Evolutionary conservation across 2,888 invertebrate species (phyloP).

Genomic region (Lymantria dispar): DNA sequence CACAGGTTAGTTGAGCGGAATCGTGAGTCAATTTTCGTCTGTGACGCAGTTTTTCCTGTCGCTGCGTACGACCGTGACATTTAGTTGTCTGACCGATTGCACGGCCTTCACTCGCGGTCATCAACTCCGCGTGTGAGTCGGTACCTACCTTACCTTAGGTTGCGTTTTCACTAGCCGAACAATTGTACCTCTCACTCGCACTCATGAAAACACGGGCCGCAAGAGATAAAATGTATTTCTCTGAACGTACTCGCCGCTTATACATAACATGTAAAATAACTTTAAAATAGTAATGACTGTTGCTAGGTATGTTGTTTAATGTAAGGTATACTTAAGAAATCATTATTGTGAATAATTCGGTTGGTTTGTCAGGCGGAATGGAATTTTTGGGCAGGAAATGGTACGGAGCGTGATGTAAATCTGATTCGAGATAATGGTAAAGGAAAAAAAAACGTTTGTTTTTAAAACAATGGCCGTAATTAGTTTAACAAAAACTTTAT

Average conservation of each 20-base stretch:
- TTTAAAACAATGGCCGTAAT: conserved; percentile 40
- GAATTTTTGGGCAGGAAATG: conserved; percentile 49
- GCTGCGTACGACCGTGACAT: conserved; percentile 75
- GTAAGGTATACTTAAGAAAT: conserved; percentile 39
- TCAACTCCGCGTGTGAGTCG: conserved; percentile 68
- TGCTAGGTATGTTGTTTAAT: conserved; percentile 30
- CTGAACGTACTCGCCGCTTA: conserved; percentile 32
- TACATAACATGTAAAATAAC: conserved; percentile 35
- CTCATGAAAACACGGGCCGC: conserved; percentile 32
- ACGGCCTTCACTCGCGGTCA: conserved; percentile 79
- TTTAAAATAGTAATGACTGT: conserved; percentile 36
- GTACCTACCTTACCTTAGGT: conserved; percentile 58
- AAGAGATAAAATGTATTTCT: conserved; percentile 39
- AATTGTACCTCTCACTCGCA: conserved; percentile 42
- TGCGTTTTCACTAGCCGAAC: conserved; percentile 53
- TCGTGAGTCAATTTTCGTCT: conserved; percentile 52
- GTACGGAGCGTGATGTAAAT: conserved; percentile 34
- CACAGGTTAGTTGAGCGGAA: conserved; percentile 56
- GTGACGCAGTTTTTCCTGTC: conserved; percentile 72
- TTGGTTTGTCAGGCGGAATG: conserved; percentile 33
- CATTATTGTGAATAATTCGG: conserved; percentile 32
- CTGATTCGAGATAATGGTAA: conserved; percentile 37
- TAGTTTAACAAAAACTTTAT: conserved; percentile 13
- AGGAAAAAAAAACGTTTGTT: conserved; percentile 35
- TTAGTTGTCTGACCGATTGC: conserved; percentile 79